A percentile compares a stretch with the other conserved stretches of the same genome.
These are phyloP conservation scores for Hycleus phaleratus DNA, from an alignment of 1,140 invertebrate species.

Conservation along the genomic window DNA sequence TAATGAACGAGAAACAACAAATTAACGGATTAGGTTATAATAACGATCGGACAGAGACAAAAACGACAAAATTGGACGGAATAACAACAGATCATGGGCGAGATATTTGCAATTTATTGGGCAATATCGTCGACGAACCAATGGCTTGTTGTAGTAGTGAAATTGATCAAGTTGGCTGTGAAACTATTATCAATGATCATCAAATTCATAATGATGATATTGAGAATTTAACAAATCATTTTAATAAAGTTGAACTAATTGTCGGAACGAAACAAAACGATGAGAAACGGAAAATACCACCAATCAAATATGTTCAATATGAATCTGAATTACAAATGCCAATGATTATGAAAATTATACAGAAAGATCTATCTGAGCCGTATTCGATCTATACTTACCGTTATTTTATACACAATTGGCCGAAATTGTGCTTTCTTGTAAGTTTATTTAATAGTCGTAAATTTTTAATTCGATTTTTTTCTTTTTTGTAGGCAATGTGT, in stretches of 20 bases:
- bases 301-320: slow-evolving; percentile 66
- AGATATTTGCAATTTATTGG: neutral
- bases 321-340: slow-evolving; percentile 87
- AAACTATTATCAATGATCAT: too few relatives aligned
- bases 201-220: too few relatives aligned
- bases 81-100: slow-evolving; percentile 12
- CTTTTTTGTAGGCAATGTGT: slow-evolving; percentile 60
- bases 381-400: slow-evolving; percentile 99
- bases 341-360: slow-evolving; percentile 96
- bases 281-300: slow-evolving; percentile 18
- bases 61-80: slow-evolving; percentile 19
- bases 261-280: neutral
- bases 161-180: neutral
- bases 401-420: slow-evolving; percentile 99
- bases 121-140: slow-evolving; percentile 6
- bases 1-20: slow-evolving; percentile 8
- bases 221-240: too few relatives aligned
- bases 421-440: slow-evolving; percentile 95
- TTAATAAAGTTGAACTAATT: too few relatives aligned
- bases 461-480: neutral
- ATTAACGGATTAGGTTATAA: neutral
- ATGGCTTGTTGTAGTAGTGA: slow-evolving; percentile 5
- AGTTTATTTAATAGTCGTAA: slow-evolving; percentile 33
- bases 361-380: slow-evolving; percentile 97
- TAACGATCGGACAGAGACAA: neutral